Evolutionary conservation across 2,888 invertebrate species (phyloP).

Genomic region (Hanleya hanleyi): DNA sequence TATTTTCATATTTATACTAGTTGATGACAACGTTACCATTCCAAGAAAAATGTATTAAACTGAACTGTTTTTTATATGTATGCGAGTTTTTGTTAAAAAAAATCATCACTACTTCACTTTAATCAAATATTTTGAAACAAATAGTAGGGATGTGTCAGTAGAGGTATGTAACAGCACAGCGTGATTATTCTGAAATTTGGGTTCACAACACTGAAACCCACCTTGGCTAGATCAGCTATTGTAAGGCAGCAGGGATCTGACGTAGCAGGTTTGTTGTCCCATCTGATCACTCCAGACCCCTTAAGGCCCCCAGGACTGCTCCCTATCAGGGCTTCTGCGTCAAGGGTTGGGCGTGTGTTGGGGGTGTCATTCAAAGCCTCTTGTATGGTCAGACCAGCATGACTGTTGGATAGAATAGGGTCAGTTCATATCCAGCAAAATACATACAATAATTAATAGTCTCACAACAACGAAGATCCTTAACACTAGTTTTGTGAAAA

Average conservation of each 20-base stretch:
- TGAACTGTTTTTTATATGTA: too few species aligned
- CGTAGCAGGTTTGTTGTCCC: conserved; percentile 56
- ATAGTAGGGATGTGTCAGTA: too few species aligned
- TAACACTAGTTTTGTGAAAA: too few species aligned
- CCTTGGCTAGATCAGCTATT: conserved; percentile 58
- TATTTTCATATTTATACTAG: too few species aligned
- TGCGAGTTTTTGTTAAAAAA: too few species aligned
- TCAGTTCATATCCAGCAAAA: too few species aligned
- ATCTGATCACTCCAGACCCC: conserved; percentile 43
- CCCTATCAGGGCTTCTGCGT: conserved; percentile 33
- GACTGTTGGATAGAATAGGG: conserved; percentile 45
- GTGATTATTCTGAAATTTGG: neutral
- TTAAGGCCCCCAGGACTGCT: conserved; percentile 13
- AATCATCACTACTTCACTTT: too few species aligned
- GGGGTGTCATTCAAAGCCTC: conserved; percentile 66
- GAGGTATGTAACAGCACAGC: neutral
- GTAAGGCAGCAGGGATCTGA: conserved; percentile 62
- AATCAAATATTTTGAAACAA: too few species aligned
- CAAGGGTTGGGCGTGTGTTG: conserved; percentile 41
- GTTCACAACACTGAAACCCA: conserved; percentile 27
- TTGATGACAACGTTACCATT: too few species aligned
- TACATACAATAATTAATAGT: too few species aligned
- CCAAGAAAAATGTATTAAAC: too few species aligned
- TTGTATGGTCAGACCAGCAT: conserved; percentile 68
- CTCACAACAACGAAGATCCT: too few species aligned